phyloP scores from a whole-genome alignment of 2,113 vertebrate species.

The Poeciliopsis occidentalis region DNA sequence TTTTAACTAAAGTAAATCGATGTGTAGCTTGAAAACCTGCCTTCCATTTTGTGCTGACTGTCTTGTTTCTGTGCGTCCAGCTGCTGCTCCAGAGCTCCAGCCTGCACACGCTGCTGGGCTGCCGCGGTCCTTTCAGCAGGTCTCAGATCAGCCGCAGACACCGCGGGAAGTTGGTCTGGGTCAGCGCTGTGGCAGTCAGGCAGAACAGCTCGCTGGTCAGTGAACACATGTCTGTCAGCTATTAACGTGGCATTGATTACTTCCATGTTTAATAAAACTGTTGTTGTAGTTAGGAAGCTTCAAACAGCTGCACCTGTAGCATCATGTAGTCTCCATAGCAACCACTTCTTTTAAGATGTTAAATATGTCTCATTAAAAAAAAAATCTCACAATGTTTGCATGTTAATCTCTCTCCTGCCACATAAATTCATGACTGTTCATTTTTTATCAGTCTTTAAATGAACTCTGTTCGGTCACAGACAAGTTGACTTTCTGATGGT shows the following conservation, averaged over 20 bases:
- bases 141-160: conserved; percentile 55
- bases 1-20: not conserved
- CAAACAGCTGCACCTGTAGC: not conserved
- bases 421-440: not conserved
- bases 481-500: not conserved
- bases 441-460: not conserved
- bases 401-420: not conserved
- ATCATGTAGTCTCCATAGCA: not conserved
- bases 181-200: conserved; percentile 64
- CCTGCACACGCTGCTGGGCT: conserved; percentile 67
- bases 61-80: conserved; percentile 27
- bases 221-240: not conserved
- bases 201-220: conserved; percentile 79
- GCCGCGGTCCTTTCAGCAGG: conserved; percentile 32
- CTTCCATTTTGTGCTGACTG: not conserved
- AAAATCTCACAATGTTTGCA: not conserved
- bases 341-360: not conserved
- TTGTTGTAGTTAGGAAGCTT: not conserved
- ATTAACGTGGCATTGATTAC: too few relatives aligned
- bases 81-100: conserved; percentile 60
- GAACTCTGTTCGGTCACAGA: not conserved
- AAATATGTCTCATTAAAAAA: not conserved
- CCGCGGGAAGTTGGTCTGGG: conserved; percentile 65
- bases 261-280: too few relatives aligned
- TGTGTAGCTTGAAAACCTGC: not conserved